Conservation (phyloP, 1,140 invertebrate genomes). For the Hycleus phaleratus region DNA sequence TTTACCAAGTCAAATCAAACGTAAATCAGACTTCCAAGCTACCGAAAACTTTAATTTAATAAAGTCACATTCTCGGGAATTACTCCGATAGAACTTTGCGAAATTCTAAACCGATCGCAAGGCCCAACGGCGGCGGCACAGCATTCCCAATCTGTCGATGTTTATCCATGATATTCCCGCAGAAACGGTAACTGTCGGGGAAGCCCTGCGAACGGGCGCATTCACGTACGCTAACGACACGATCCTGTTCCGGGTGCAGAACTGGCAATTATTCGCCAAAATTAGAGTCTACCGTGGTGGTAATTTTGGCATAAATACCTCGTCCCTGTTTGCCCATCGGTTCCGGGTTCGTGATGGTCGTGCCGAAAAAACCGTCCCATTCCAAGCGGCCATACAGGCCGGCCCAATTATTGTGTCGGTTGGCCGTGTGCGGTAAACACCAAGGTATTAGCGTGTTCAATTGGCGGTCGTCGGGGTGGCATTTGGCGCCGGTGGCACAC, state of each 20-base stretch:
- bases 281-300: background rate
- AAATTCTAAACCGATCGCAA: no score
- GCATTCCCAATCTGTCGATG: conserved; percentile 85
- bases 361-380: conserved; percentile 81
- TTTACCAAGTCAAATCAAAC: no score
- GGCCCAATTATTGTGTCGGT: conserved; percentile 81
- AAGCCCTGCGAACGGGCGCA: conserved; percentile 85
- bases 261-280: conserved; percentile 41
- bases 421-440: conserved; percentile 83
- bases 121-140: conserved; percentile 74
- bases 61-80: no score
- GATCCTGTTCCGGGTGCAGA: conserved; percentile 71
- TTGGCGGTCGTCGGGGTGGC: conserved; percentile 68
- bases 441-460: conserved; percentile 83
- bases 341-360: conserved; percentile 83
- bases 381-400: conserved; percentile 67
- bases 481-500: conserved; percentile 58
- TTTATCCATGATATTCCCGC: conserved; percentile 67
- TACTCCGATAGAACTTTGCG: no score
- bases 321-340: conserved; percentile 83
- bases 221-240: conserved; percentile 78
- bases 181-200: conserved; percentile 70
- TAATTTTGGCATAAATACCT: conserved; percentile 17
- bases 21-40: no score
- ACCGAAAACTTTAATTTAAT: no score